Conservation (phyloP, 2,888 invertebrate genomes). For the Podotricha telesiphe region DNA sequence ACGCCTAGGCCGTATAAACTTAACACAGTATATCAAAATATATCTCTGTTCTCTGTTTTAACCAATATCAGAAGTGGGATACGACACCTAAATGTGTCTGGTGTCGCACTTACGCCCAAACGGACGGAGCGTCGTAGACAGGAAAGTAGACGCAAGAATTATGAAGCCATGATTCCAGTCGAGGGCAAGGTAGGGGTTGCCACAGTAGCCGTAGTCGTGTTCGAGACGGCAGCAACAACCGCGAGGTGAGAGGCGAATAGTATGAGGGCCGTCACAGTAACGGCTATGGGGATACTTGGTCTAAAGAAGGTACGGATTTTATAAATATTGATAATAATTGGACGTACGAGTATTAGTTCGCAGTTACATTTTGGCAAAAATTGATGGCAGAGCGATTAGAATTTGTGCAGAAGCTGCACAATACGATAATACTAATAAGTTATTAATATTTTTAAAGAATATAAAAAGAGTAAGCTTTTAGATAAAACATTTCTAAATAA, state of each 20-base stretch:
- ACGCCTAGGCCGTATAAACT: too few species aligned
- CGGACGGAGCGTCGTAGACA: background rate
- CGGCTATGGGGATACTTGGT: background rate
- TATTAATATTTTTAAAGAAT: slow-evolving; percentile 33
- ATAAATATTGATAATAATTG: too few species aligned
- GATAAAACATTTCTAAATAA: slow-evolving; percentile 21
- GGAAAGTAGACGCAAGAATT: too few species aligned
- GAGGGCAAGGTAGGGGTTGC: too few species aligned
- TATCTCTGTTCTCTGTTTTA: too few species aligned
- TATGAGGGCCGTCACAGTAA: background rate
- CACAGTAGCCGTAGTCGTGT: background rate
- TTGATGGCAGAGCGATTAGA: slow-evolving; percentile 38
- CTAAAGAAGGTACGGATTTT: background rate
- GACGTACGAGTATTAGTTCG: background rate
- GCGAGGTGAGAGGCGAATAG: background rate
- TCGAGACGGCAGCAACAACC: background rate
- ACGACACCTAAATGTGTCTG: background rate
- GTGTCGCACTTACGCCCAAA: background rate
- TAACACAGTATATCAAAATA: too few species aligned
- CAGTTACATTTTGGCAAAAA: background rate
- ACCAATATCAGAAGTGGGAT: background rate
- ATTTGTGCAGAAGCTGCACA: slow-evolving; percentile 43
- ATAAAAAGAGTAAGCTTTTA: background rate
- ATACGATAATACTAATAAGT: slow-evolving; percentile 43
- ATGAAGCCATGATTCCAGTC: too few species aligned